Evolutionary conservation across 2,888 invertebrate genomes (phyloP).

Genomic region (Eupelmus urozonus): DNA sequence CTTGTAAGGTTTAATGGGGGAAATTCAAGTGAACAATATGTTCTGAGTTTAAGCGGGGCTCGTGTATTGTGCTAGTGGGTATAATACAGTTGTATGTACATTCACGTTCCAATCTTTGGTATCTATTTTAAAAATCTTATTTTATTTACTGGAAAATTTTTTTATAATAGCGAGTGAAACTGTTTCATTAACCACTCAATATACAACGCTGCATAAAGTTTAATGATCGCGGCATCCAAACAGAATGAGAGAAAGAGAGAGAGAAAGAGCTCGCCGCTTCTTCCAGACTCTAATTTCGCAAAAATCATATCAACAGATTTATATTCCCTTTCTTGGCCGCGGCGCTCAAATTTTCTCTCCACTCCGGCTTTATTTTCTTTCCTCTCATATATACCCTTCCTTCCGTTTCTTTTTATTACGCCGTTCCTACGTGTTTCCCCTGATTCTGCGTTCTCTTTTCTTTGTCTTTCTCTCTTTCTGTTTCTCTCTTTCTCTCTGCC

Average conservation of each 20-base stretch:
- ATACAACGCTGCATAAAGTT: slow-evolving; percentile 6
- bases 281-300: slow-evolving; percentile 8
- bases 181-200: neutral
- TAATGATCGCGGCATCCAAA: slow-evolving; percentile 2
- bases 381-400: neutral
- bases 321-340: slow-evolving; percentile 32
- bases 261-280: too few species aligned
- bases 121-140: too few species aligned
- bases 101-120: too few species aligned
- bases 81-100: too few species aligned
- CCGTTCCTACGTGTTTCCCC: slow-evolving; percentile 30
- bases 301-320: slow-evolving; percentile 40
- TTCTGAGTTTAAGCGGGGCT: too few species aligned
- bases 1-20: too few species aligned
- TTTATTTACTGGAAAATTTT: too few species aligned
- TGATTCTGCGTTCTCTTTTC: neutral
- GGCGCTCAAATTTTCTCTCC: neutral
- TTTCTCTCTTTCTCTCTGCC: neutral
- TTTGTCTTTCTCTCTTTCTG: neutral
- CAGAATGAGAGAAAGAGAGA: too few species aligned
- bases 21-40: too few species aligned
- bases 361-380: neutral
- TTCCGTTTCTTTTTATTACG: slow-evolving; percentile 37
- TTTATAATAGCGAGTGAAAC: too few species aligned
- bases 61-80: too few species aligned